phyloP scores from a whole-genome alignment of 2,113 vertebrate genomes.

The Sebastes schlegelii region DNA sequence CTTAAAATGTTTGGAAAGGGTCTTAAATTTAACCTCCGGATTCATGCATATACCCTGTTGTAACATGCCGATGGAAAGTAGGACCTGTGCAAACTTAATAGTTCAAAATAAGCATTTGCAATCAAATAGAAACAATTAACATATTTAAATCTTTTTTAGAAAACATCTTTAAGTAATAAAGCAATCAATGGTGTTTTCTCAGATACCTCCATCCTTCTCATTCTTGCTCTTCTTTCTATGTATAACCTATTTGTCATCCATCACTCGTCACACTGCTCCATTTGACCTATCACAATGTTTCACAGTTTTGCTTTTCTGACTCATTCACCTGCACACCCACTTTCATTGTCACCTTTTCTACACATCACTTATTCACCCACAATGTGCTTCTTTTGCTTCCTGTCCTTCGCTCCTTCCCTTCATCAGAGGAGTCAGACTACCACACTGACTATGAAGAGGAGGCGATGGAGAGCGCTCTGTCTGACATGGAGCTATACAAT shows the following conservation, averaged over 20 bases:
- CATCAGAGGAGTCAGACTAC: conserved; percentile 93
- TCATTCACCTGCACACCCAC: conserved; percentile 47
- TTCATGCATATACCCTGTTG: neutral
- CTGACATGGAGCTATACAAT: conserved; percentile 79
- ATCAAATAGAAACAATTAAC: neutral
- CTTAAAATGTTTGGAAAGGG: neutral
- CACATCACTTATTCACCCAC: conserved; percentile 35
- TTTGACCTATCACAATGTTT: conserved; percentile 5
- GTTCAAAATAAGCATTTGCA: neutral
- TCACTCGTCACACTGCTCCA: conserved; percentile 16
- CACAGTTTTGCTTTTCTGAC: conserved; percentile 28
- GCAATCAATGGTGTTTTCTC: neutral
- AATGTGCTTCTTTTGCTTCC: conserved; percentile 44
- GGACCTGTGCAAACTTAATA: neutral
- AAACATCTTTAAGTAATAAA: neutral
- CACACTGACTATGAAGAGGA: conserved; percentile 95
- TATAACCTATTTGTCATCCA: conserved; percentile 25
- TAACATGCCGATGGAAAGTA: neutral
- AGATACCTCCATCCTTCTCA: neutral
- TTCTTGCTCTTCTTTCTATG: conserved; percentile 9
- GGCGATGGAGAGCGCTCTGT: conserved; percentile 84
- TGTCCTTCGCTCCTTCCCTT: conserved; percentile 48
- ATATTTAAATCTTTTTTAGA: neutral
- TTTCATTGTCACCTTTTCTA: conserved; percentile 30
- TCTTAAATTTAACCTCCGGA: neutral